phyloP scores from a whole-genome alignment of 1,140 invertebrate species.

The Drosophila micromelanica region DNA sequence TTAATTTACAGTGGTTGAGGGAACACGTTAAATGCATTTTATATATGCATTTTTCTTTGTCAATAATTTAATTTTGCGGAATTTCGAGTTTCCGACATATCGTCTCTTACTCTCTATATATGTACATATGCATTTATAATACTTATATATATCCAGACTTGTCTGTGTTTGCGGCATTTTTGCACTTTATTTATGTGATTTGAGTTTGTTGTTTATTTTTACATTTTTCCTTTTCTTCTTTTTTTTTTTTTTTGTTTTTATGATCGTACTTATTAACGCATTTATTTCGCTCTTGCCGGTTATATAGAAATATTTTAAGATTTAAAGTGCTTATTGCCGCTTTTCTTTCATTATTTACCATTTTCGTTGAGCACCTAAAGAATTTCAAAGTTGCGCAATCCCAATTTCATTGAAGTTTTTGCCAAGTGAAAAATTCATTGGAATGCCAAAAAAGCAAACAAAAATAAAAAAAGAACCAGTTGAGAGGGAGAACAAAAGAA shows the following conservation, averaged over 20 bases:
- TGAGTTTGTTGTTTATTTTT: conserved; percentile 19
- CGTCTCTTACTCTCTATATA: not conserved
- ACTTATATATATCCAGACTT: too few species aligned
- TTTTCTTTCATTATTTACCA: conserved; percentile 19
- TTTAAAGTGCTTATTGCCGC: conserved; percentile 41
- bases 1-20: conserved; percentile 43
- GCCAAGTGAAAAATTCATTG: not conserved
- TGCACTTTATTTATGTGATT: conserved; percentile 29
- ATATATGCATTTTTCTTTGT: conserved; percentile 43
- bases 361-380: conserved; percentile 20
- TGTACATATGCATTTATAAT: not conserved
- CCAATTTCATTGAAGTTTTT: conserved; percentile 44
- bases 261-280: conserved; percentile 32
- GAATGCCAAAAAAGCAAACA: not conserved
- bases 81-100: conserved; percentile 27
- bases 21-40: conserved; percentile 51
- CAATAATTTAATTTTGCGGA: conserved; percentile 20
- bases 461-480: too few species aligned
- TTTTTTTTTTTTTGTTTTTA: conserved; percentile 18
- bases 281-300: conserved; percentile 20
- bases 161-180: conserved; percentile 21
- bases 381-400: conserved; percentile 42
- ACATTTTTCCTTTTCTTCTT: not conserved
- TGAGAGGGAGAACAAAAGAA: too few species aligned
- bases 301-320: conserved; percentile 22